Base-by-base conservation (phyloP, 1,140 invertebrate species). In the Drosophila pachea region DNA sequence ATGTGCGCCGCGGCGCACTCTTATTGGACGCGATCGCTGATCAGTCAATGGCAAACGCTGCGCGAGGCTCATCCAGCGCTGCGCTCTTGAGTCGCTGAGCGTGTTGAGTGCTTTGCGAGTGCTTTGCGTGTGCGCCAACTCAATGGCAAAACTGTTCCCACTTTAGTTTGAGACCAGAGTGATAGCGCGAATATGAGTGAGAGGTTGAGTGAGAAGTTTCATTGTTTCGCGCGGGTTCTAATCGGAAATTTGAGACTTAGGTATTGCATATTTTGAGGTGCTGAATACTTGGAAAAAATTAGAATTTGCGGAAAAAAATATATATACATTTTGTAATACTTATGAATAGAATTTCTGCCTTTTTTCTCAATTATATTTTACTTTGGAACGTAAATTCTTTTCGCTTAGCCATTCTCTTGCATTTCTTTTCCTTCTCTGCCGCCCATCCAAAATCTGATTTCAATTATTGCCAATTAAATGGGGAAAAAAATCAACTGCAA, bases 391-490 rank as follows among this genome's bases (percentile, higher is more conserved):
- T 38, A 3, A 52, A 52, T 35, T 33, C 12, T 7, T 4, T 43
- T 32, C 52, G 35, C 33, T 43, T 62, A 22, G 1, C 40, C n/a
- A 14, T 14, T 33, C 29, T 38, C n/a, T 38, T 22, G 42, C n/a
- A 22, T 33, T 31, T 33, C n/a, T 49, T 16, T 33, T 49, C 14
- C 31, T n/a, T 35, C 49, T 35, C 31, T 35, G 2, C 8, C 45
- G 22, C 50, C 16, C 12, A 36, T 29, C 35, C 35, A 22, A 14
- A 58, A 50, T 53, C 45, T 56, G 55, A 81, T 81, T 81, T 82
- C 78, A 81, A 81, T 81, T 81, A 82, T 55, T 74, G 70, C 74
- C 70, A 81, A 82, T 78, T 78, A 78, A 64, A 76, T 68, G 76
- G 67, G 61, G 49, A 29, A 56, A 54, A 67, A 65, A 38, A 61